These are phyloP conservation scores for Rhopalosiphum maidis DNA, from an alignment of 1,140 invertebrate species.

Conservation along the genomic window DNA sequence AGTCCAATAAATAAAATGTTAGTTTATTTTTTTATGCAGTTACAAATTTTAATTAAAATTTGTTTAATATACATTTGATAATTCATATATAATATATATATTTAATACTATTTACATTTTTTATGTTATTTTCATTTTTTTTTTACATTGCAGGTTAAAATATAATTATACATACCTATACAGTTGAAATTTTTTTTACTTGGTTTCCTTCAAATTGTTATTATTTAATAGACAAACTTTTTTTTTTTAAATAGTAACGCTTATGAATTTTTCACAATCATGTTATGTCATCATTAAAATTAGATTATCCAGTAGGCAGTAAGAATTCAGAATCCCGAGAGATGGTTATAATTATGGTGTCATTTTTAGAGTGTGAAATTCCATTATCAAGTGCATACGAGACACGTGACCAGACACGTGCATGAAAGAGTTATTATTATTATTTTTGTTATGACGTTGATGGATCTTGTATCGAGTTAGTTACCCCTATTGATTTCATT, in stretches of 20 bases:
- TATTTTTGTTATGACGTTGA: conserved; percentile 38
- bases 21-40: neutral
- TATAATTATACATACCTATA: neutral
- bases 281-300: neutral
- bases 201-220: neutral
- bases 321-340: neutral
- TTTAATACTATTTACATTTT: neutral
- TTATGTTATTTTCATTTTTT: neutral
- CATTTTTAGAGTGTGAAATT: conserved; percentile 37
- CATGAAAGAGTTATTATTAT: conserved; percentile 39
- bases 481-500: conserved; percentile 7
- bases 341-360: neutral
- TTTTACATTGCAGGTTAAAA: neutral
- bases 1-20: neutral
- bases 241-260: neutral
- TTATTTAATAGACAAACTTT: neutral
- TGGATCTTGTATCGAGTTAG: conserved; percentile 35
- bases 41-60: neutral
- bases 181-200: neutral
- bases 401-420: conserved; percentile 50
- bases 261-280: neutral
- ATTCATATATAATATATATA: neutral
- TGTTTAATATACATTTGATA: neutral
- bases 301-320: neutral
- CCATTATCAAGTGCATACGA: conserved; percentile 43